Base-by-base conservation (phyloP, 30 jellyfish, hydroid and myxozoan species). In the Turritopsis dohrnii region DNA sequence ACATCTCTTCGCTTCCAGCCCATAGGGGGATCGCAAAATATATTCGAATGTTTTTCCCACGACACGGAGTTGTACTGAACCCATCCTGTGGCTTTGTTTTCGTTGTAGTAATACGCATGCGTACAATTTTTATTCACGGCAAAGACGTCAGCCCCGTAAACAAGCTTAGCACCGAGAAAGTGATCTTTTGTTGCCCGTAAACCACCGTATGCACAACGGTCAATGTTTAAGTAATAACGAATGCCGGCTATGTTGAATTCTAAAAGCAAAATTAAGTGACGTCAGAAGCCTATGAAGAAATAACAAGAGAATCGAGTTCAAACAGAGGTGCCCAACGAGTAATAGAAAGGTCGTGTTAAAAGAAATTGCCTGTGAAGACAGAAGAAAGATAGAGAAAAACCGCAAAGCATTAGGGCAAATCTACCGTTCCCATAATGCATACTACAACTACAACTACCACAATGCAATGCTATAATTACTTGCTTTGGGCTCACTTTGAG, bases 131-230 rank as follows among this genome's bases (percentile, higher is more conserved):
- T 79, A 71, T 89, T 94, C 41, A 85, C 89, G 21, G 96, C 94
- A 31, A 89, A 89, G 21, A 89, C 65, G 23, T 23, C 75, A 1
- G 96, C 92, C 9, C 96, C 96, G 23, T 87, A 87, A 75, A 89
- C 79, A 4, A 29, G 53, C 29, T 80, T 71, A 60, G 53, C 52
- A 7, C 80, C 54, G 72, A 66, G 18, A 8, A 85, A 24, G 0
- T 54, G 52, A 75, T 82, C 88, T 16, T 65, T 71, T 3, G 81
- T 52, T 65, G 66, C 71, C 26, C 69, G 29, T 21, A 29, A 18
- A 8, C 85, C 81, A 24, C 84, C 89, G 79, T 86, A 80, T 0
- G 96, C 90, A 65, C 96, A 89, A 21, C 88, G 88, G 54, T 85
- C 89, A 19, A 89, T 53, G 83, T 89, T 89, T 72, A 83, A 66